A percentile compares a stretch with the other conserved stretches of the same genome.
Conservation (phyloP, 2,113 vertebrate genomes). For the Ia io region DNA sequence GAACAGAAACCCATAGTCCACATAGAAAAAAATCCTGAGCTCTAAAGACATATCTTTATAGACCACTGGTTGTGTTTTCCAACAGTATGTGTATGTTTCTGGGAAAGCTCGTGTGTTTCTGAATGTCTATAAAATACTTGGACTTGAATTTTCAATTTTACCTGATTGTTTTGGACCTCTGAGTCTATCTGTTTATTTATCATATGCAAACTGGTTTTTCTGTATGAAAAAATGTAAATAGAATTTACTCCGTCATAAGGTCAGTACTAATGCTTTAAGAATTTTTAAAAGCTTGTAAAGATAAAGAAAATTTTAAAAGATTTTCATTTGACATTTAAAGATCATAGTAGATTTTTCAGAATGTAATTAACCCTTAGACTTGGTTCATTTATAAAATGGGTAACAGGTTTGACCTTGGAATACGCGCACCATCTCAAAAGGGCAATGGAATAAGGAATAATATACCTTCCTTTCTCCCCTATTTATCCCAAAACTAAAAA, state of each 20-base stretch:
- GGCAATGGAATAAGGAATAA: neutral
- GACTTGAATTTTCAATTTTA: neutral
- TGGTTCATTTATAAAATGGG: constrained; percentile 10
- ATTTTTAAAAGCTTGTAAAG: constrained; percentile 40
- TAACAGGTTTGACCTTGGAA: constrained; percentile 31
- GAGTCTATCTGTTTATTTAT: neutral
- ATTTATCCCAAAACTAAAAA: neutral
- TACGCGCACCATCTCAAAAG: neutral
- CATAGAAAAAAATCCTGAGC: neutral
- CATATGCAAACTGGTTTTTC: neutral
- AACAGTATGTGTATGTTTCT: neutral
- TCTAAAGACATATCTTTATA: neutral
- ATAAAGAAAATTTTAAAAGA: constrained; percentile 22
- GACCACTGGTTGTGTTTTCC: neutral
- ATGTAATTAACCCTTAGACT: constrained; percentile 28
- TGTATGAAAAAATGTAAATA: constrained; percentile 32
- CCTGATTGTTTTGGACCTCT: neutral
- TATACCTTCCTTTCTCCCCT: neutral
- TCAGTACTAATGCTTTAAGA: neutral
- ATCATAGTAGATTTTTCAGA: constrained; percentile 43
- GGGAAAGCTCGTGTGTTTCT: neutral
- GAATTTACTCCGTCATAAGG: neutral
- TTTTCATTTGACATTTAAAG: constrained; percentile 52
- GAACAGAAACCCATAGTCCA: neutral
- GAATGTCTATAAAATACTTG: neutral